Evolutionary conservation across 2,888 invertebrate genomes (phyloP).

Genomic region (Torymus aiolomorphi): DNA sequence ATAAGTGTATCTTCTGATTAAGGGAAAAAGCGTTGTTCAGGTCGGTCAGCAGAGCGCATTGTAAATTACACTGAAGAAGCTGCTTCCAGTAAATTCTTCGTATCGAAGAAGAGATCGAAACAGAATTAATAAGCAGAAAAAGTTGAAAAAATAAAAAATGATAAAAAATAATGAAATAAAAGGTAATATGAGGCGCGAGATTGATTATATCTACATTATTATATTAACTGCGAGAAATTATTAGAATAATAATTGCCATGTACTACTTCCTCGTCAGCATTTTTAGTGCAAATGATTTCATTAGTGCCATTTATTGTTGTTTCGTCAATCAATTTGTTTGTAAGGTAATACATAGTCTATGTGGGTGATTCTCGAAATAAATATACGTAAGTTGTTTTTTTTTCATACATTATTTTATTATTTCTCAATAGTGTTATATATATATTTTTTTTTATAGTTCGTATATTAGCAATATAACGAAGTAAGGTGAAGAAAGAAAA

Average conservation of each 20-base stretch:
- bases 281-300: background rate
- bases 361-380: constrained; percentile 34
- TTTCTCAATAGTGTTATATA: too few relatives aligned
- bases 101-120: constrained; percentile 48
- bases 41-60: constrained; percentile 13
- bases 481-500: background rate
- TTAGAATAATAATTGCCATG: background rate
- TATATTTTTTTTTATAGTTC: too few relatives aligned
- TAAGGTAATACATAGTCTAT: background rate
- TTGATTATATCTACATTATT: background rate
- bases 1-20: background rate
- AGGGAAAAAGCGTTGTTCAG: constrained; percentile 2
- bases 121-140: constrained; percentile 3
- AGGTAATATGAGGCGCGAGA: too few relatives aligned
- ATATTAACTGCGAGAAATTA: background rate
- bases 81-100: constrained; percentile 45
- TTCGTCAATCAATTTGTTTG: constrained; percentile 13
- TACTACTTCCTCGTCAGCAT: background rate
- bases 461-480: too few relatives aligned
- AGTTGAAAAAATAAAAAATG: background rate
- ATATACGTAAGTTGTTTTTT: constrained; percentile 27
- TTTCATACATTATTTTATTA: background rate
- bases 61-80: constrained; percentile 37
- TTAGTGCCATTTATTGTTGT: constrained; percentile 35
- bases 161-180: background rate